Conservation (phyloP, 2,888 invertebrate genomes). For the Galerucella calmariensis region DNA sequence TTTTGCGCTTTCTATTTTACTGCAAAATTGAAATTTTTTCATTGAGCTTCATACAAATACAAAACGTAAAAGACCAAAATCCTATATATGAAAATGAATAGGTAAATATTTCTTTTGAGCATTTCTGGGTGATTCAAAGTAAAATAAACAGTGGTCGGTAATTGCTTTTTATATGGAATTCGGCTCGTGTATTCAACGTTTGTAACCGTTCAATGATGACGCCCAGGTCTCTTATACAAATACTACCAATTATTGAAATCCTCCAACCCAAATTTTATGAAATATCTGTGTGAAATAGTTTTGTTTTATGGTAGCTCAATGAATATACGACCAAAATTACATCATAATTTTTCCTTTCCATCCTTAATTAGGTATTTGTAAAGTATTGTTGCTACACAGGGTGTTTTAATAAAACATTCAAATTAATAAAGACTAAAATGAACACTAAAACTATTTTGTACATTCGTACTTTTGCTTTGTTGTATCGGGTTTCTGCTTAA, state of each 20-base stretch:
- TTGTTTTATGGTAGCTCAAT: background rate
- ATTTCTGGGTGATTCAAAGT: conserved; percentile 19
- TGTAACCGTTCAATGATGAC: background rate
- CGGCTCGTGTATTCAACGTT: conserved; percentile 2
- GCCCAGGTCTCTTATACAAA: background rate
- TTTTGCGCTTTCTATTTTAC: background rate
- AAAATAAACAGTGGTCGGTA: conserved; percentile 22
- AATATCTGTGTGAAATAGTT: conserved; percentile 3
- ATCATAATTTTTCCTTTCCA: background rate
- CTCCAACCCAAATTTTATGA: background rate
- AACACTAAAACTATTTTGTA: too few relatives aligned
- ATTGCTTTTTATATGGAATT: conserved; percentile 23
- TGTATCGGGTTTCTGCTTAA: too few relatives aligned
- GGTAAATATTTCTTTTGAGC: conserved; percentile 15
- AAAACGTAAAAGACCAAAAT: background rate
- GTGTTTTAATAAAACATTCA: too few relatives aligned
- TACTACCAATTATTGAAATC: conserved; percentile 8
- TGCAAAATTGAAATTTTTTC: background rate
- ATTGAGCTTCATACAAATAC: background rate
- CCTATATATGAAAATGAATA: background rate
- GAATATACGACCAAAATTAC: background rate
- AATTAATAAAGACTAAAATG: too few relatives aligned
- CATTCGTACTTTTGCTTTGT: too few relatives aligned
- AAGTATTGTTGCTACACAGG: background rate
- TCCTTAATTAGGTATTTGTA: background rate